Base-by-base conservation (phyloP, 92 coral and sea anemone species). In the Epizoanthus scotinus region DNA sequence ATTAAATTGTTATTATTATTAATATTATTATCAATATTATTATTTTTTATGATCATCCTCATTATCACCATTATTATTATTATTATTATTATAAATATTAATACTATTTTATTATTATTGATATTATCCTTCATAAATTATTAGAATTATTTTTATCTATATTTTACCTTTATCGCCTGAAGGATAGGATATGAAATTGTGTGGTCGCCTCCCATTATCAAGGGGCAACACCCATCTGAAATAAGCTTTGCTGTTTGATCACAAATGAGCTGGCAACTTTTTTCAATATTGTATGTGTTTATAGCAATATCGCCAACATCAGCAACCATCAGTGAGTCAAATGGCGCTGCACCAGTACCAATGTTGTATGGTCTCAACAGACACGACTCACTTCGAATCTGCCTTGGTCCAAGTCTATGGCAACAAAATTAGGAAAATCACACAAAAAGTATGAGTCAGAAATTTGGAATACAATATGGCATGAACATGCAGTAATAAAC, bases 281-380 rank as follows among this genome's bases (percentile, higher is more conserved):
- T 71, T n/a, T 73, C 85, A 26, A 93, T 81, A 57, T 86, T 95
- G 84, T 81, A 93, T 0, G 95, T 87, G 31, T 90, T 90, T 40
- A 95, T 82, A n/a, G 95, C 79, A 60, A 95, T 93, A 68, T 95
- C 98, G 36, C 98, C 98, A 70, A 95, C 71, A 78, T 95, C 98
- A 6, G 95, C 98, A 71, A 95, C 80, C 93, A 90, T 90, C 64
- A 95, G 65, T 9, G 95, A 84, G 47, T 95, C 98, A 86, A 86
- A 95, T 68, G 98, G 98, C 0, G 92, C 87, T 42, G 98, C 98
- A 58, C 98, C 98, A 31, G 94, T 95, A 1, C 77, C 89, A 15
- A 69, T 84, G 60, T 95, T 93, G 70, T 85, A 88, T 6, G 98
- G 97, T 60, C 98, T 93, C 17, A 95, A 74, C 87, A 95, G 38